A percentile compares a stretch with the other conserved stretches of the same genome.
These are phyloP conservation scores for Ashinkailepas kermadecensis DNA, from an alignment of 2,888 invertebrate species.

Conservation along the genomic window DNA sequence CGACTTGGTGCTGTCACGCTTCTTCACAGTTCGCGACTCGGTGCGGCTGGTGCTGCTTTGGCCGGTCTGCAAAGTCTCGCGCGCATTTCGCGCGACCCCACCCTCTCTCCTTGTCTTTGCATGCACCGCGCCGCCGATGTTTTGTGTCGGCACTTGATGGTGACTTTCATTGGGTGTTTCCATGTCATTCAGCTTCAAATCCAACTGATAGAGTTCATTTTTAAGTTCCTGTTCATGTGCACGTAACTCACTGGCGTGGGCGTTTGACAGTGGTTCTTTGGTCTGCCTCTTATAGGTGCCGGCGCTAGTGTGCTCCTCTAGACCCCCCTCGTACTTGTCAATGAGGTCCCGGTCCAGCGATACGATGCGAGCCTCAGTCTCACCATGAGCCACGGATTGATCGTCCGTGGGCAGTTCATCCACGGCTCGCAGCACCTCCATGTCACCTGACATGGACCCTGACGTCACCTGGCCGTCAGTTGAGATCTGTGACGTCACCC, in stretches of 20 bases:
- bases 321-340: background rate
- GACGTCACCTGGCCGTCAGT: background rate
- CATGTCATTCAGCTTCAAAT: no score
- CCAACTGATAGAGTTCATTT: no score
- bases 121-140: no score
- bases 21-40: background rate
- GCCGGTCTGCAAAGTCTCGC: background rate
- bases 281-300: background rate
- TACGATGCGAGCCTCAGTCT: background rate
- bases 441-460: background rate
- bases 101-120: no score
- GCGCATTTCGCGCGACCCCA: no score
- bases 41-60: background rate
- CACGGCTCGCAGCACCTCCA: background rate
- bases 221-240: no score
- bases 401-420: background rate
- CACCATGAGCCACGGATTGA: background rate
- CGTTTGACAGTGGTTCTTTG: no score
- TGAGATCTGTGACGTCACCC: no score
- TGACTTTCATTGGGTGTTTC: no score
- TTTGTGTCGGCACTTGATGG: no score
- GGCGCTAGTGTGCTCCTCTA: background rate
- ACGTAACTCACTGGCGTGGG: no score
- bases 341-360: background rate
- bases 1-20: background rate